A percentile compares a stretch with the other conserved stretches of the same genome.
Evolutionary conservation across 2,797 vertebrate species (phyloP).

Genomic region (Crocodylus rhombifer): DNA sequence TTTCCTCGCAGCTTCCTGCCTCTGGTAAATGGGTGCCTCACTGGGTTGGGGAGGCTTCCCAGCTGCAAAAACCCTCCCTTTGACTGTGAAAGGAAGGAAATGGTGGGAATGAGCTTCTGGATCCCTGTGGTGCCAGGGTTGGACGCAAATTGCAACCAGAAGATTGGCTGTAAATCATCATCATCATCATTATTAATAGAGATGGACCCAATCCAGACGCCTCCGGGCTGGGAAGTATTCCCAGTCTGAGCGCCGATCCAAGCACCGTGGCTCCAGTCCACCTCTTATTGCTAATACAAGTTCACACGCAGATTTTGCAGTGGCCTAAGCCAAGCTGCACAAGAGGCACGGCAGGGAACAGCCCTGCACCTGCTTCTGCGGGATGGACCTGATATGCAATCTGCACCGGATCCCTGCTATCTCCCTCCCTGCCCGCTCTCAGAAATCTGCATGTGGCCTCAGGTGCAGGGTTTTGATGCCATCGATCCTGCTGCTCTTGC

Average conservation of each 20-base stretch:
- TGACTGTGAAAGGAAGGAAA: neutral
- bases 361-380: neutral
- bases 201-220: fast-evolving
- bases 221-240: neutral
- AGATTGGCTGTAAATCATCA: fast-evolving
- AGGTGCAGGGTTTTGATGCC: fast-evolving
- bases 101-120: neutral
- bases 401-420: neutral
- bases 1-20: neutral
- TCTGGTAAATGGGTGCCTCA: neutral
- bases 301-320: neutral
- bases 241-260: neutral
- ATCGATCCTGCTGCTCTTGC: neutral
- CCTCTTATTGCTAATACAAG: neutral
- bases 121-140: neutral
- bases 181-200: fast-evolving
- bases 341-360: neutral
- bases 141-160: neutral
- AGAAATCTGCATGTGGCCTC: neutral
- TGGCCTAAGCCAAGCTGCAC: neutral
- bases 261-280: neutral
- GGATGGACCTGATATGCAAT: neutral
- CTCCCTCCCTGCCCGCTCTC: fast-evolving
- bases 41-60: neutral
- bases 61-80: neutral